Base-by-base conservation (phyloP, 2,113 vertebrate species). In the Plectropomus leopardus region DNA sequence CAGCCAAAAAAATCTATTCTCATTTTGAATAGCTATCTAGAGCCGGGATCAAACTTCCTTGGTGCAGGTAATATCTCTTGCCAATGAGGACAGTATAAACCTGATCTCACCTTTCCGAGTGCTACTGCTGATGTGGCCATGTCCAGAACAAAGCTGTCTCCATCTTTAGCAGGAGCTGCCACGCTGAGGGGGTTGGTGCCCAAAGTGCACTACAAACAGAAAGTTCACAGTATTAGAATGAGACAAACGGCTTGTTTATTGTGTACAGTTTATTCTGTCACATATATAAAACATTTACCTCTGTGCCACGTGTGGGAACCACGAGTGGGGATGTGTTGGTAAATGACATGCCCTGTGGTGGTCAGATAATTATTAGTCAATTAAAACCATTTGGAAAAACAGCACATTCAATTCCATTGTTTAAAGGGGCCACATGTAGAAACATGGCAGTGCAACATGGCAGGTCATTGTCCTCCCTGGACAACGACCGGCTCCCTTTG, bases 251-350 rank as follows among this genome's bases (percentile, higher is more conserved):
- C 9, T 16, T 2, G 1, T 15, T 14, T 3, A 34, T 45, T 24
- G 21, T 13, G 30, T 34, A 5, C 2, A 40, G 48, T 44, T 57
- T 55, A 48, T 32, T 28, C 21, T 32, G n/a, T 1, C 16, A 9
- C 51, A 44, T 28, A 34, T 24, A n/a, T 50, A 5, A 64, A 3
- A 34, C 0, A 42, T 30, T 26, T 65, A 89, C 95, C 91, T 94
- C 87, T 90, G 92, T 95, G 14, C 81, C 94, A 40, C 94, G 91
- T 7, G 94, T 95, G 42, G 95, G 93, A 64, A 95, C 93, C 64
- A 95, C 94, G 44, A 95, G 85, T 10, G 95, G 95, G 59, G 95
- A 96, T 1, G 94, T 93, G 81, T 96, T 96, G 67, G 94, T 95
- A 55, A 87, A 96, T 11, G 93, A 93, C 93, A 95, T 94, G 5